These are phyloP conservation scores for Epiperipatus broadwayi DNA, from an alignment of 2,888 invertebrate species.

Conservation along the genomic window DNA sequence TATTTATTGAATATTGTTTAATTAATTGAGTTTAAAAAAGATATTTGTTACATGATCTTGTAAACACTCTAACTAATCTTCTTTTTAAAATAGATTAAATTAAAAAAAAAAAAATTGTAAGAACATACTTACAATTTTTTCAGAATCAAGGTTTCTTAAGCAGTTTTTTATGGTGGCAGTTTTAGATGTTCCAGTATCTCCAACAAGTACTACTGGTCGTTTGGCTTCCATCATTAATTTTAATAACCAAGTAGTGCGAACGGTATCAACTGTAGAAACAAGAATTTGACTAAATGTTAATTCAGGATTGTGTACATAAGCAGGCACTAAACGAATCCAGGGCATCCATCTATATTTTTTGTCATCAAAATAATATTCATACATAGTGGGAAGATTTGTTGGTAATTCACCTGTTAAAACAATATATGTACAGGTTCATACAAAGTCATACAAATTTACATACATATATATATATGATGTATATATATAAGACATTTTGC, in stretches of 20 bases:
- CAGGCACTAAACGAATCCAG: constrained; percentile 59
- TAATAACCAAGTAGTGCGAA: constrained; percentile 56
- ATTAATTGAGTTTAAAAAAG: too few species aligned
- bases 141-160: constrained; percentile 45
- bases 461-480: too few species aligned
- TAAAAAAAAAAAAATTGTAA: constrained; percentile 8
- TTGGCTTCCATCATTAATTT: constrained; percentile 52
- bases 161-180: constrained; percentile 70
- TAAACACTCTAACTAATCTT: too few species aligned
- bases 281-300: constrained; percentile 60
- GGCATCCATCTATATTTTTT: constrained; percentile 51
- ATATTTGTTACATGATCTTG: too few species aligned
- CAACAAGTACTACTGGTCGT: constrained; percentile 61
- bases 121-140: constrained; percentile 40
- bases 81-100: too few species aligned
- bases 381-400: constrained; percentile 45
- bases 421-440: constrained; percentile 6
- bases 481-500: too few species aligned
- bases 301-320: constrained; percentile 48
- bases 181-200: constrained; percentile 81
- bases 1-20: too few species aligned
- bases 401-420: constrained; percentile 46
- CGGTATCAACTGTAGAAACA: constrained; percentile 73
- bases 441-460: too few species aligned
- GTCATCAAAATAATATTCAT: constrained; percentile 59